Base-by-base conservation (phyloP, 2,113 vertebrate genomes). In the Urocitellus parryii region DNA sequence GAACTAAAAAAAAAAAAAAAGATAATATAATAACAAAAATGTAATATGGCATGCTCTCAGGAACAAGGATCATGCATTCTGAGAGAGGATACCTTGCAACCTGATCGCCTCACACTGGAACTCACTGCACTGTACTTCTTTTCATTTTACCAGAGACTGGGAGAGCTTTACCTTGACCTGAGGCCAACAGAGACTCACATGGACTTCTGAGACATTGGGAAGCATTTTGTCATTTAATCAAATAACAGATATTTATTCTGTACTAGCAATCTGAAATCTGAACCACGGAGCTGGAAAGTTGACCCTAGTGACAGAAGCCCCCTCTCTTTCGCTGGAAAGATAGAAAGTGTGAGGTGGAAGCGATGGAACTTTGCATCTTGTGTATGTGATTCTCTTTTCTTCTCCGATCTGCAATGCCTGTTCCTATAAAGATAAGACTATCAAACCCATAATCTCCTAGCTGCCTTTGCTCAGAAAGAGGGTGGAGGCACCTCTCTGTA, bases 1-100 rank as follows among this genome's bases (percentile, higher is more conserved):
- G 82, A 91, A 42, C 67, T 25, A 72, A 91, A 79, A 24, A 74
- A 89, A 22, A 58, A 58, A 58, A 88, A 48, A 53, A 72, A 58
- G 56, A 70, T 39, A 53, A 18, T 86, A 32, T 29, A 87, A 42
- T 7, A 88, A 65, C 3, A 80, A 84, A 73, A 32, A 56, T 27
- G 45, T 4, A 61, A n/a, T 3, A 32, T 67, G 32, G 11, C 32
- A 8, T 39, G 65, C 10, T 72, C 51, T n/a, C 77, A 63, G 24
- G 78, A 74, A 37, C 9, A 93, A 91, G 61, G 45, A 76, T 56
- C 8, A 72, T 78, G 81, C 34, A 32, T 45, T 24, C 13, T 37
- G 58, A 45, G 56, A 58, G n/a, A 76, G 37, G 63, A 29, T 5
- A 22, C 12, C 25, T 5, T 14, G 16, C 65, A 65, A 17, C 32